These are phyloP conservation scores for Halictus rubicundus DNA, from an alignment of 1,140 invertebrate genomes.

Conservation along the genomic window DNA sequence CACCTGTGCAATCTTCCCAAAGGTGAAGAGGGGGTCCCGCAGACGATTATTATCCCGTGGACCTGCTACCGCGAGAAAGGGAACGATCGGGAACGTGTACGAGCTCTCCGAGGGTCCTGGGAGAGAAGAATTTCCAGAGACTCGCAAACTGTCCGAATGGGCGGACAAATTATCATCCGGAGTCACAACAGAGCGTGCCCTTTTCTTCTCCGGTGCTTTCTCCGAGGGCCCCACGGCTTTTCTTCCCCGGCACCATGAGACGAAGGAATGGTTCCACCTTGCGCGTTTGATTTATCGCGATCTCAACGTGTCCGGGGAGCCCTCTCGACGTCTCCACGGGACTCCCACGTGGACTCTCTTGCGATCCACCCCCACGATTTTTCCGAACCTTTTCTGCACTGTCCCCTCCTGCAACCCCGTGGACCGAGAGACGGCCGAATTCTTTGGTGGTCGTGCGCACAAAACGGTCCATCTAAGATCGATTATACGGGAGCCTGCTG, in stretches of 20 bases:
- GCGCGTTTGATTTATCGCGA: constrained; percentile 65
- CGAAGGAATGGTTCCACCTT: constrained; percentile 37
- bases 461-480: constrained; percentile 48
- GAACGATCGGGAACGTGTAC: background rate
- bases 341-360: constrained; percentile 48
- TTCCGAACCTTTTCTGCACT: background rate
- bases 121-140: constrained; percentile 40
- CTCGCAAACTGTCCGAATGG: constrained; percentile 58
- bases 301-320: constrained; percentile 51
- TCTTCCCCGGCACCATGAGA: constrained; percentile 18
- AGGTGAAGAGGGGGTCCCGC: background rate
- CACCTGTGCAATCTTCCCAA: constrained; percentile 5
- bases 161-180: constrained; percentile 69
- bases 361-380: background rate
- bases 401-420: background rate
- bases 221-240: constrained; percentile 6
- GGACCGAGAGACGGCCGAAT: constrained; percentile 18
- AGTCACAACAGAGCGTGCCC: constrained; percentile 68
- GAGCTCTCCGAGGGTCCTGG: background rate
- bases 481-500: constrained; percentile 43
- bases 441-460: constrained; percentile 59
- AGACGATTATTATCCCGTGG: background rate
- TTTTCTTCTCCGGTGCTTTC: constrained; percentile 50
- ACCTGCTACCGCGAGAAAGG: constrained; percentile 43
- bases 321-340: constrained; percentile 53